These are phyloP conservation scores for Neopipo cinnamomea DNA, from an alignment of 2,113 vertebrate genomes.

Conservation along the genomic window DNA sequence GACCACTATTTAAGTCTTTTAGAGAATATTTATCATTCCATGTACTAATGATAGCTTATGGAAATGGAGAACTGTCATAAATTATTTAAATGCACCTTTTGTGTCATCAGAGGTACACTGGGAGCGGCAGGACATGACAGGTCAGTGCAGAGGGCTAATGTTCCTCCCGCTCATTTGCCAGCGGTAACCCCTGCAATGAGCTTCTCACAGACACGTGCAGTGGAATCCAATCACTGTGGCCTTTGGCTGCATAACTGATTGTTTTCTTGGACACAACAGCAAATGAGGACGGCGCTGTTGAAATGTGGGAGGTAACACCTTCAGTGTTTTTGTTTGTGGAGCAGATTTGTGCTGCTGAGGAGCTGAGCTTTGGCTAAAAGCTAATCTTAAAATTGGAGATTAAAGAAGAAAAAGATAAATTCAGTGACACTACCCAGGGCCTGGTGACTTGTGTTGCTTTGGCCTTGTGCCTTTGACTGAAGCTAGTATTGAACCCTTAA, in stretches of 20 bases:
- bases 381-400: neutral
- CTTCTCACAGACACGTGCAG: neutral
- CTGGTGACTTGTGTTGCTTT: neutral
- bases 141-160: neutral
- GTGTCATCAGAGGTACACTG: neutral
- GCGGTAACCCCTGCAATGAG: neutral
- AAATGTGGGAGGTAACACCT: neutral
- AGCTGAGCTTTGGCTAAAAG: neutral
- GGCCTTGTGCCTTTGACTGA: neutral
- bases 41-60: neutral
- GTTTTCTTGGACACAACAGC: neutral
- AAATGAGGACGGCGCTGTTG: neutral
- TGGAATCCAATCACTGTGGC: neutral
- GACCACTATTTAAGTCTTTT: neutral
- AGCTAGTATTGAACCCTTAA: neutral
- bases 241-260: neutral
- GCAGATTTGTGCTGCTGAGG: neutral
- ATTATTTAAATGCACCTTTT: neutral
- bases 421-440: neutral
- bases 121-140: neutral
- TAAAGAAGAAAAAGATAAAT: neutral
- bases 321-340: neutral
- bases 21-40: constrained; percentile 15
- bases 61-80: neutral
- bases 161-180: neutral